Conservation (phyloP, 92 coral and sea anemone species). For the Zoanthus sansibaricus region DNA sequence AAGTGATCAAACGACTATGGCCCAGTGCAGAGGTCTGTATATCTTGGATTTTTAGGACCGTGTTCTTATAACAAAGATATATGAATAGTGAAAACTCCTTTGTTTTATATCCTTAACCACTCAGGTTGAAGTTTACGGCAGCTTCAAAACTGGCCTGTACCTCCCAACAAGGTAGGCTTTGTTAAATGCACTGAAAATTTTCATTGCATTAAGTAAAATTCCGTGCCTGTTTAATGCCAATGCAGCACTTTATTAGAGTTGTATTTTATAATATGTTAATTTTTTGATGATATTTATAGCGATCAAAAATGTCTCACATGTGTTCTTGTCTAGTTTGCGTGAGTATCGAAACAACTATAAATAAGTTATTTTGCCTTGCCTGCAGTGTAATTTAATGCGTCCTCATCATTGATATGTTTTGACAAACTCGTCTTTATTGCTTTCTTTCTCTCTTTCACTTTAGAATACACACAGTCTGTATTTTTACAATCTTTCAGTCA, state of each 20-base stretch:
- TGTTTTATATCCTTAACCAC: conserved; percentile 18
- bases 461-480: conserved; percentile 30
- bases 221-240: neutral
- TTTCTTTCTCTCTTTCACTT: neutral
- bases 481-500: neutral
- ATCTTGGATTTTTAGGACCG: neutral
- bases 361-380: neutral
- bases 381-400: conserved; percentile 42
- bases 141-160: conserved; percentile 92
- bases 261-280: neutral
- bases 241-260: neutral
- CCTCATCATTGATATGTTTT: conserved; percentile 4
- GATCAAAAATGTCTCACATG: neutral
- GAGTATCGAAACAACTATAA: conserved; percentile 18
- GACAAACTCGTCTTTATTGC: conserved; percentile 35
- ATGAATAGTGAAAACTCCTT: neutral
- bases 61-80: neutral
- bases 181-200: neutral
- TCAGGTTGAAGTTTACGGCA: conserved; percentile 94
- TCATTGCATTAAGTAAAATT: neutral
- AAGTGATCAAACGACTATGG: conserved; percentile 91
- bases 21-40: conserved; percentile 90
- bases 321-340: conserved; percentile 32
- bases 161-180: conserved; percentile 92
- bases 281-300: neutral